Base-by-base conservation (phyloP, 2,888 invertebrate species). In the Parnassius mnemosyne region DNA sequence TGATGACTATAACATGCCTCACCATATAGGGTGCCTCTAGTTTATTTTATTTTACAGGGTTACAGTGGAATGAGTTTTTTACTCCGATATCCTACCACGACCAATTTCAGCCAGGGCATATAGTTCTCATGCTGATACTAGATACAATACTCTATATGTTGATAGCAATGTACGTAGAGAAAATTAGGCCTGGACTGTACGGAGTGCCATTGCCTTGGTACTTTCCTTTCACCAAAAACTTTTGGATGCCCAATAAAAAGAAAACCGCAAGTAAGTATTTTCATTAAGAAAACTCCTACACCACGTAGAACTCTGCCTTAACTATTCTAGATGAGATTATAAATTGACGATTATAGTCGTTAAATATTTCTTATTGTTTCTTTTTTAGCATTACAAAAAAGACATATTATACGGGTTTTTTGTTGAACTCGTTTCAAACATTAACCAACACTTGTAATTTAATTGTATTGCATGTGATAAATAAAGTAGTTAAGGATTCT, bases 141-240 rank as follows among this genome's bases (percentile, higher is more conserved):
- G 96, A 96, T 74, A 83, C 93, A 0, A 68, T 95, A 42, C 66
- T 97, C 0, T 97, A 97, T 78, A 92, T 96, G 77, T 61, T 95
- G 9, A 86, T 98, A 34, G 95, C 98, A 0, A 92, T 97, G 83
- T 98, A 98, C 76, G 91, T 98, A 42, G 97, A 98, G 83, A 96
- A 96, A 67, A 94, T 98, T 56, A 93, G 94, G 65, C 98, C 98
- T 0, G 98, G 98, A 3, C 93, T 95, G 63, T 97, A 94, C 79
- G 98, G 98, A 2, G 95, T 98, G 0, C 95, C 96, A 0, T 92
- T 94, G 65, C 95, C 95, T 9, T 97, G 96, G 94, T 94, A 97
- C 75, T 98, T 97, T 75, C 95, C 95, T 0, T 93, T 97, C 56
- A 94, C 93, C 1, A 87, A 90, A 61, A 83, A 79, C 12, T 95